Evolutionary conservation across 1,140 invertebrate genomes (phyloP).

Genomic region (Zaprionus nigranus): DNA sequence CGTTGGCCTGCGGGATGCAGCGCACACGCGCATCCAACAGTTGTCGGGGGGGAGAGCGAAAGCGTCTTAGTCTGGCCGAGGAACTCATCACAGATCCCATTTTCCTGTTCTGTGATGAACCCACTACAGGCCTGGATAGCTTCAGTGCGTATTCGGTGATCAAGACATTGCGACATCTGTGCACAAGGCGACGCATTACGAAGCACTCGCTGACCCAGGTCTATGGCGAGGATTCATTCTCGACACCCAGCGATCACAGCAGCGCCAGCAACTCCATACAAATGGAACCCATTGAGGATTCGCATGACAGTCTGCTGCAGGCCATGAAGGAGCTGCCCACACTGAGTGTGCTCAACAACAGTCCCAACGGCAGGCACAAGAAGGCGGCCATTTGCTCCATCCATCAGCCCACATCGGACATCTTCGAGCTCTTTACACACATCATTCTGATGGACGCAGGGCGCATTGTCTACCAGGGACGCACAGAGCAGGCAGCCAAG

Average conservation of each 20-base stretch:
- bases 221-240: slow-evolving; percentile 77
- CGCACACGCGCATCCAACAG: slow-evolving; percentile 88
- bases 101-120: slow-evolving; percentile 93
- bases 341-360: slow-evolving; percentile 61
- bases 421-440: slow-evolving; percentile 93
- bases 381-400: slow-evolving; percentile 92
- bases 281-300: slow-evolving; percentile 64
- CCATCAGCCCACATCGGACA: slow-evolving; percentile 94
- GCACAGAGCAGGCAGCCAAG: slow-evolving; percentile 86
- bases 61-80: slow-evolving; percentile 93
- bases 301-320: slow-evolving; percentile 62
- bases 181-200: slow-evolving; percentile 64
- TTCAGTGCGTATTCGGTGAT: slow-evolving; percentile 91
- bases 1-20: slow-evolving; percentile 89
- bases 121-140: slow-evolving; percentile 93
- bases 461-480: slow-evolving; percentile 92
- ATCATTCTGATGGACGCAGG: slow-evolving; percentile 92
- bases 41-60: slow-evolving; percentile 95
- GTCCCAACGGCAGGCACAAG: slow-evolving; percentile 86
- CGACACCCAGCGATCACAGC: slow-evolving; percentile 66
- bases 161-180: slow-evolving; percentile 86
- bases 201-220: slow-evolving; percentile 71
- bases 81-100: slow-evolving; percentile 92
- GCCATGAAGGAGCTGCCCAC: slow-evolving; percentile 65
- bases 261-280: slow-evolving; percentile 64